A percentile compares a stretch with the other conserved stretches of the same genome.
Conservation (phyloP, 2,113 vertebrate genomes). For the Henicopernis longicauda region DNA sequence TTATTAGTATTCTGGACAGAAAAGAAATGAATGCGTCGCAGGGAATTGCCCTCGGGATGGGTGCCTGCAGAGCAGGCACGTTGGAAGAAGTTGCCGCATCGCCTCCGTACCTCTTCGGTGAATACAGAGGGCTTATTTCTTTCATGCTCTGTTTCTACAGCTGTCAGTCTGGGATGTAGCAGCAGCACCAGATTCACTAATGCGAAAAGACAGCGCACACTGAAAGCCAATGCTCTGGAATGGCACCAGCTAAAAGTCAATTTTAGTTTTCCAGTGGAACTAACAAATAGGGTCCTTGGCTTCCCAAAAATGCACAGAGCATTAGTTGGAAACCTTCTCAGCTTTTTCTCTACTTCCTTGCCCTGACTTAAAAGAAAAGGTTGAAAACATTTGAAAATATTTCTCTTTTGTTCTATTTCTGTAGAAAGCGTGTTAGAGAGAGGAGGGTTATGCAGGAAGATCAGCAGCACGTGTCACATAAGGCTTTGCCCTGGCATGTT, state of each 20-base stretch:
- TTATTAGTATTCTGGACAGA: neutral
- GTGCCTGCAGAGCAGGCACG: neutral
- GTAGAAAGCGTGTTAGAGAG: neutral
- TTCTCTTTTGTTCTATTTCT: neutral
- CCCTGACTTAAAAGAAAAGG: neutral
- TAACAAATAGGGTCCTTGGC: neutral
- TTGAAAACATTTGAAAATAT: neutral
- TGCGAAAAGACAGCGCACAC: neutral
- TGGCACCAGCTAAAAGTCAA: neutral
- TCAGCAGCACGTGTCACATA: rapidly evolving
- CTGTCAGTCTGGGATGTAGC: neutral
- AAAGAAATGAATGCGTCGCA: neutral
- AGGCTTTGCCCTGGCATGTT: neutral
- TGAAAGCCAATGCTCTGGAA: neutral
- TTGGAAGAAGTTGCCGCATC: neutral
- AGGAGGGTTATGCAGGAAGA: no score
- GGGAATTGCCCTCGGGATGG: neutral
- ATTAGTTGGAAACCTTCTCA: neutral
- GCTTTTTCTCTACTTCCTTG: neutral
- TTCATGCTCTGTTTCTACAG: neutral
- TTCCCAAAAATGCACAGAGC: neutral
- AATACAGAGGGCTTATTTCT: neutral
- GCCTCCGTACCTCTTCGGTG: neutral
- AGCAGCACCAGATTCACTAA: neutral
- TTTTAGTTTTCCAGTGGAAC: neutral